Evolutionary conservation across 2,113 vertebrate genomes (phyloP), one percentile per base, ranked within the genome.

Genomic region (Ovis canadensis): DNA sequence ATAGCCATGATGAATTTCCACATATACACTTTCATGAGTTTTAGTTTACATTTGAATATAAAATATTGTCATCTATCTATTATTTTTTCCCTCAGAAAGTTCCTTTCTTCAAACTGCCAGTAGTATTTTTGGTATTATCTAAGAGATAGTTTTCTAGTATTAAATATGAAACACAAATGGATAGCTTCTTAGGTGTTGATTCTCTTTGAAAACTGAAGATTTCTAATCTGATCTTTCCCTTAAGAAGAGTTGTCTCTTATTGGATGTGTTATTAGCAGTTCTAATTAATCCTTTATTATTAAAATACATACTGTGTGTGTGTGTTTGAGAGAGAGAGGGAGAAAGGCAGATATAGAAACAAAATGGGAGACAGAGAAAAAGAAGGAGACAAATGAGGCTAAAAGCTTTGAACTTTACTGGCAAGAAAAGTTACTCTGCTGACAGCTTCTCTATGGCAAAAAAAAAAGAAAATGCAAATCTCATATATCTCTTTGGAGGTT

Each of bases 81-180:
- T 77, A 82, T 91, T 85, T 89, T 71, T 95, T 31, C 80, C 67
- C 95, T 87, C 40, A 90, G 45, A 89, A 88, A 92, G 55, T 88
- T 57, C 31, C 36, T 78, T 91, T 67, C 57, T n/a, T 96, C 16
- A 92, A 97, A 90, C 29, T 88, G 83, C 9, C 5, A 90, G 43
- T 33, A 45, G 27, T 83, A 77, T 33, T 95, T 27, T 64, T 71
- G 10, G 29, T 48, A 74, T 81, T 91, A 52, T 33, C 16, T 74
- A 55, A 83, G 60, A 95, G 55, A 82, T 0, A 52, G 2, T 77
- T 59, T 74, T 96, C 85, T 94, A 92, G 31, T 31, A 88, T 87
- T 96, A 95, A 95, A 45, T 64, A 81, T 90, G 8, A 48, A 84
- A 83, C 5, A 83, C 21, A 86, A 91, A 31, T 82, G 15, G 52